Base-by-base conservation (phyloP, 37 sponge, comb jelly and placozoan genomes). In the Spongilla lacustris region DNA sequence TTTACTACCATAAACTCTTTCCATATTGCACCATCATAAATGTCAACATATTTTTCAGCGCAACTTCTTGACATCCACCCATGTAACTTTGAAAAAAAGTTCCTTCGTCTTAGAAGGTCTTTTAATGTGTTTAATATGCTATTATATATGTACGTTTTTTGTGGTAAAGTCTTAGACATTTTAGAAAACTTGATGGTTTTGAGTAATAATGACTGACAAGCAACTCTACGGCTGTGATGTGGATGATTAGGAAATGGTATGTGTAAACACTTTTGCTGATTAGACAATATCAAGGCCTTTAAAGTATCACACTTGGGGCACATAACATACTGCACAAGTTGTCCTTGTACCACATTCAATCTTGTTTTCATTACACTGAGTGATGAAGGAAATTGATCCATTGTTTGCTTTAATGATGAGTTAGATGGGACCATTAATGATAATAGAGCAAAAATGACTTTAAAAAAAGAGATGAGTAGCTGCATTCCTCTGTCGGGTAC, bases 181-280 rank as follows among this genome's bases (percentile, higher is more conserved):
- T 41, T 58, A 58, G 58, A 10, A 58, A 58, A 58, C 58, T 58
- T 58, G 58, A 58, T 0, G 11, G 58, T 81, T 48, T 87, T 87
- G 66, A 87, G 24, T 26, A 92, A 69, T 9, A 38, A 0, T 23
- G 36, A 0, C 0, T 79, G 66, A 46, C 89, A 88, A 30, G 28
- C 22, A 23, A 33, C 34, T 50, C 80, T 3, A 25, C 74, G 78
- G 0, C 22, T 34, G 0, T n/a, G 14, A 12, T 90, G 91, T 30
- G 86, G 86, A 41, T 90, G 83, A n/a, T 76, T 29, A 33, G 86
- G 91, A 79, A 85, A 90, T 28, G 26, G 41, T 22, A 80, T 36
- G 85, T 69, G 81, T 30, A 9, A 31, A 67, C 90, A 90, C 41
- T 50, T 79, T 31, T 69, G 69, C 28, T 79, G 33, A 79, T 41